Percentiles rank a stretch among this genome's conserved stretches.
Evolutionary conservation across 2,797 vertebrate species (phyloP).

Genomic region (Myiotriccus ornatus): DNA sequence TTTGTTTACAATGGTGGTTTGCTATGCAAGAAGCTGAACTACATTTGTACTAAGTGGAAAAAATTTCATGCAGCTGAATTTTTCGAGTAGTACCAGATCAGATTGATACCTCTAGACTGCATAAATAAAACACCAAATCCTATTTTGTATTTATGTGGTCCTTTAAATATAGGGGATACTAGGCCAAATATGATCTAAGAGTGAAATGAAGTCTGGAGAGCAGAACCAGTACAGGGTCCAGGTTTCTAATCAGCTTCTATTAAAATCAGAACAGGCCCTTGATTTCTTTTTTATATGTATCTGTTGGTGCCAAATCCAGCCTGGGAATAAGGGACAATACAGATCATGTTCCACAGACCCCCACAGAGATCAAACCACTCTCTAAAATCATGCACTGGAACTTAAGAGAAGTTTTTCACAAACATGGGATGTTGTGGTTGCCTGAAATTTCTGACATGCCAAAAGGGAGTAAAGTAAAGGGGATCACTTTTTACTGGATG

Average conservation of each 20-base stretch:
- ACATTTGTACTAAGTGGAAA: not conserved
- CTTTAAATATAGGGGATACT: not conserved
- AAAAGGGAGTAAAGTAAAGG: not conserved
- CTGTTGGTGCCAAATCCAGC: not conserved
- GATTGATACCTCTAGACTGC: not conserved
- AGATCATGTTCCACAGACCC: not conserved
- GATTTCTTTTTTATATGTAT: not conserved
- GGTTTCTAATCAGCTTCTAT: not conserved
- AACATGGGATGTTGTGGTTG: not conserved
- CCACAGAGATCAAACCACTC: not conserved
- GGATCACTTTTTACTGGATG: not conserved
- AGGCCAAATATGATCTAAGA: not conserved
- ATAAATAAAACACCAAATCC: not conserved
- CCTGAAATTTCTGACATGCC: not conserved
- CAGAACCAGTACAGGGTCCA: not conserved
- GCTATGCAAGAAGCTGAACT: not conserved
- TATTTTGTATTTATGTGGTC: not conserved
- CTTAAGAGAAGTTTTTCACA: not conserved
- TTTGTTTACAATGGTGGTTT: not conserved
- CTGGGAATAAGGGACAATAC: not conserved
- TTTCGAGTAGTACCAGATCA: not conserved
- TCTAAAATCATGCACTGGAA: not conserved
- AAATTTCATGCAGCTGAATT: not conserved
- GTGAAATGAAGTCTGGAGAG: not conserved
- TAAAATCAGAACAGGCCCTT: not conserved